phyloP scores from a whole-genome alignment of 2,888 invertebrate species.

The Watsonalla binaria region DNA sequence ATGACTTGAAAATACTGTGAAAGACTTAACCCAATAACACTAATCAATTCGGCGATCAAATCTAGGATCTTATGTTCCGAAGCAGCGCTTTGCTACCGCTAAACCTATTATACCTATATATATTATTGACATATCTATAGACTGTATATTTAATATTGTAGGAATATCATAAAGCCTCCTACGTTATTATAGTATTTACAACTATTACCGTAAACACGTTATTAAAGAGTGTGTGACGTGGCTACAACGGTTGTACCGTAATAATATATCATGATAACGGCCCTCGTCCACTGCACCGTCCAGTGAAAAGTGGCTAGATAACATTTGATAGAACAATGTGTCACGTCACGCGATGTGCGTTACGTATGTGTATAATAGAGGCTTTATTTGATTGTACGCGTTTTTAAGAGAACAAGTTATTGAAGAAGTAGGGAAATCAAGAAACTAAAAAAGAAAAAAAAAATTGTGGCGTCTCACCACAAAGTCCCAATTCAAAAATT shows the following conservation, averaged over 20 bases:
- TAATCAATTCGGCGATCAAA: too few species aligned
- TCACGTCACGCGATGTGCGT: slow-evolving; percentile 44
- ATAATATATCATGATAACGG: slow-evolving; percentile 55
- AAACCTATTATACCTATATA: too few species aligned
- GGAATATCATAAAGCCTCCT: background rate
- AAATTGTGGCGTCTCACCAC: too few species aligned
- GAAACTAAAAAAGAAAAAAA: too few species aligned
- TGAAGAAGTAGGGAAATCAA: background rate
- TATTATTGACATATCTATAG: background rate
- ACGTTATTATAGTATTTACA: background rate
- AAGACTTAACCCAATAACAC: too few species aligned
- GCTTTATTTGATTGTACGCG: slow-evolving; percentile 1
- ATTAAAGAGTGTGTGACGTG: slow-evolving; percentile 11
- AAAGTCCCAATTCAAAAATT: too few species aligned
- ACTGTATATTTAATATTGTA: background rate
- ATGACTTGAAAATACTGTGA: too few species aligned
- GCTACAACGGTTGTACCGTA: slow-evolving; percentile 25
- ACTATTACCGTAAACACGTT: slow-evolving; percentile 3
- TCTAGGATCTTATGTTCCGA: too few species aligned
- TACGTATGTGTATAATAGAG: slow-evolving; percentile 10
- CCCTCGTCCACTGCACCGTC: slow-evolving; percentile 21
- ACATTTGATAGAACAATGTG: slow-evolving; percentile 48
- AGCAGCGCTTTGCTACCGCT: too few species aligned
- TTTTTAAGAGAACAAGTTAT: background rate
- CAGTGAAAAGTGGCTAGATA: slow-evolving; percentile 55